Base-by-base conservation (phyloP, 2,113 vertebrate species). In the Colistium nudipinnis region DNA sequence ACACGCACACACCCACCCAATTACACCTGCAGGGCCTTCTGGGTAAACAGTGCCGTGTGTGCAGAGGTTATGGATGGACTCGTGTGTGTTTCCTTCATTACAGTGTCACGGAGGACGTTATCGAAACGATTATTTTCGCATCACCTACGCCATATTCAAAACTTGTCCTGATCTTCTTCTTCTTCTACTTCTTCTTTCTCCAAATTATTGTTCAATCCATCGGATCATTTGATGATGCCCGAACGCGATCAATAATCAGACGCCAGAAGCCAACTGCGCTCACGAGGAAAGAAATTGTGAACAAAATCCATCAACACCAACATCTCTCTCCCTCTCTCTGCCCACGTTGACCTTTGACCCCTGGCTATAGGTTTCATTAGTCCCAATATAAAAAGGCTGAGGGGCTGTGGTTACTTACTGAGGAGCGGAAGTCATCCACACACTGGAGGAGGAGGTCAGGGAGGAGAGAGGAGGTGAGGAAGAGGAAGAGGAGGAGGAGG, bases 391-490 rank as follows among this genome's bases (percentile, higher is more conserved):
- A n/a, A 70, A 16, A 41, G 13, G n/a, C n/a, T 47, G 33, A 73
- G 17, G 35, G 49, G 41, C 64, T 70, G 38, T 38, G 61, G 5
- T 19, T 80, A 85, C 80, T 87, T 70, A 88, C 86, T 62, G 77
- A 52, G 45, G 69, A 62, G 66, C 61, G 73, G 78, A 78, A 78
- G 83, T 90, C 81, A 83, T 82, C 62, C 56, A 73, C 59, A 44
- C 41, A 44, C 41, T 9, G 38, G 59, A 38, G 24, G 24, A 39
- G 60, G n/a, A 4, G 20, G 47, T 16, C 14, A 10, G 16, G 24
- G 22, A 49, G 47, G 22, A 49, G 47, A 45, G 14, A n/a, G n/a
- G n/a, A n/a, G n/a, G n/a, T n/a, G n/a, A n/a, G n/a, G n/a, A n/a
- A n/a, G n/a, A 17, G 65, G 16, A 8, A 7, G 6, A 24, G 52